Conservation (phyloP, 2,888 invertebrate species). For the Caenorhabditis auriculariae region DNA sequence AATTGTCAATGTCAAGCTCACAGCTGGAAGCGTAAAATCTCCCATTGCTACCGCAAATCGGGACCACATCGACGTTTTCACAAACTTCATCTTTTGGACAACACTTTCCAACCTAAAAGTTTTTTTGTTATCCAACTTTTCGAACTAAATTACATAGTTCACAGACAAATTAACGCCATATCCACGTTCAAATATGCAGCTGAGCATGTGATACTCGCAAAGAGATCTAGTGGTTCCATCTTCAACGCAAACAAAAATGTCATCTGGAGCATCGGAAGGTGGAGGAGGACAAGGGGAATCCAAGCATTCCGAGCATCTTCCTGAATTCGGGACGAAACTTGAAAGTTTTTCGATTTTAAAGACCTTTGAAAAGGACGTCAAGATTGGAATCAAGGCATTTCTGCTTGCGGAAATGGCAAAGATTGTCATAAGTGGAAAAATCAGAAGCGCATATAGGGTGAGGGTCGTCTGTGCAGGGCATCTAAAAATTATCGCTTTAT, state of each 20-base stretch:
- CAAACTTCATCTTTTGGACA: conserved; percentile 44
- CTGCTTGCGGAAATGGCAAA: conserved; percentile 32
- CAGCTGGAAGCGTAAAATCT: conserved; percentile 45
- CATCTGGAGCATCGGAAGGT: conserved; percentile 44
- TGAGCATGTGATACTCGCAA: conserved; percentile 60
- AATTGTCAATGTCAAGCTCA: conserved; percentile 31
- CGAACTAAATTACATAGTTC: conserved; percentile 42
- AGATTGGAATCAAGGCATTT: conserved; percentile 28
- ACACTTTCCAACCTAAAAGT: conserved; percentile 36
- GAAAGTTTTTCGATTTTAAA: no score
- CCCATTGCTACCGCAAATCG: conserved; percentile 51
- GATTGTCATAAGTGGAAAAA: conserved; percentile 31
- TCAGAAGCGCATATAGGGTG: conserved; percentile 38
- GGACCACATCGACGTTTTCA: conserved; percentile 28
- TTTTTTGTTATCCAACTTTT: background rate
- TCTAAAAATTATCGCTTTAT: background rate
- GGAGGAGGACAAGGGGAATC: conserved; percentile 45
- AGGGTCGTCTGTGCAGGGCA: conserved; percentile 21
- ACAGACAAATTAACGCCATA: conserved; percentile 55
- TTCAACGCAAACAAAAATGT: conserved; percentile 54
- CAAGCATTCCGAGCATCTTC: conserved; percentile 52
- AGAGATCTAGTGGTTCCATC: conserved; percentile 47
- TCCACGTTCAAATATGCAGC: conserved; percentile 53
- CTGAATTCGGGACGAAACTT: conserved; percentile 15
- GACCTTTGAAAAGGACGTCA: conserved; percentile 50